phyloP scores from a whole-genome alignment of 2,888 invertebrate genomes.

The Cheilosia pagana region DNA sequence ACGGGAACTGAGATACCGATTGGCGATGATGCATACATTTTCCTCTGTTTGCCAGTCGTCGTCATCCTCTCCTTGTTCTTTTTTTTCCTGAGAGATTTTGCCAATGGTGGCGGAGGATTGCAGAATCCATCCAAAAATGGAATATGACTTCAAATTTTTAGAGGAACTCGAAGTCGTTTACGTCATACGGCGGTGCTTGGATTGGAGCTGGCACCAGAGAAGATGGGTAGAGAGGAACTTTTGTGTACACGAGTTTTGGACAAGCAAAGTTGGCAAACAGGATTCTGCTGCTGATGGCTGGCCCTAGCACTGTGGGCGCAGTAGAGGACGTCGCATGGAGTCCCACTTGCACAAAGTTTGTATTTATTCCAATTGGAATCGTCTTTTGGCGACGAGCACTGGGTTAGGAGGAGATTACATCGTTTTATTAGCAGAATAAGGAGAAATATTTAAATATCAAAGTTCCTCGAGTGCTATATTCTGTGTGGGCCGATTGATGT shows the following conservation, averaged over 20 bases:
- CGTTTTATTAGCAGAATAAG: constrained; percentile 36
- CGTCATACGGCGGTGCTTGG: constrained; percentile 50
- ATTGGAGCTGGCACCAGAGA: constrained; percentile 7
- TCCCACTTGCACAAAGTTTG: constrained; percentile 17
- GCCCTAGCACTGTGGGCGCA: constrained; percentile 9
- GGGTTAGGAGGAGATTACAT: constrained; percentile 60
- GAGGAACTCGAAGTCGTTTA: constrained; percentile 36
- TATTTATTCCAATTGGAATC: constrained; percentile 60
- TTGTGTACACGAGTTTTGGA: constrained; percentile 30
- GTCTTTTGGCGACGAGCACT: constrained; percentile 45
- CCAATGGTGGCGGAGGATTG: too few relatives aligned
- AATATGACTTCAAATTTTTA: constrained; percentile 48
- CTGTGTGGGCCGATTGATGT: constrained; percentile 28
- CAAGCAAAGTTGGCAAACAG: constrained; percentile 64
- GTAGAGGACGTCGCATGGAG: not conserved
- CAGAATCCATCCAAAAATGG: constrained; percentile 61
- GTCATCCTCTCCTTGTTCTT: constrained; percentile 7
- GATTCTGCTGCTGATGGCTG: constrained; percentile 42
- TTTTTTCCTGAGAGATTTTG: constrained; percentile 31
- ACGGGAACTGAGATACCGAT: constrained; percentile 26
- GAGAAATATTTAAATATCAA: constrained; percentile 29
- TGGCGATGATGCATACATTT: constrained; percentile 60
- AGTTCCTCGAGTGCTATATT: not conserved
- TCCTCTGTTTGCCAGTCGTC: constrained; percentile 17
- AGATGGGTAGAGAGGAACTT: constrained; percentile 42